A percentile compares a stretch with the other conserved stretches of the same genome.
phyloP scores from a whole-genome alignment of 2,888 invertebrate genomes.

The Synanthedon vespiformis region DNA sequence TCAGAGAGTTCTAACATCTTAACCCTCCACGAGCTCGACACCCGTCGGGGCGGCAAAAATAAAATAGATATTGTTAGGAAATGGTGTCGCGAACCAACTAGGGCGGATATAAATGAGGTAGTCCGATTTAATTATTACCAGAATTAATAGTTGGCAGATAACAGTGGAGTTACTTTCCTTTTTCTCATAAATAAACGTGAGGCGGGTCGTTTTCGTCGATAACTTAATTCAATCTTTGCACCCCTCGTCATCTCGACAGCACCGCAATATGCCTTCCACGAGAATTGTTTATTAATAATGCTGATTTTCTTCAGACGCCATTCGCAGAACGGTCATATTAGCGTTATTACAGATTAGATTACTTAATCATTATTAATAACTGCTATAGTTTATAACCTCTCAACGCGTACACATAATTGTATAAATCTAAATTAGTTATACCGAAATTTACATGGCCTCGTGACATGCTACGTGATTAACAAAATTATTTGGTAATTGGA shows the following conservation, averaged over 20 bases:
- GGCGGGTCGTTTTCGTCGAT: slow-evolving; percentile 39
- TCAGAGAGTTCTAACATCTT: no score
- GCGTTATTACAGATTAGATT: no score
- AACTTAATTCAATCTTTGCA: slow-evolving; percentile 60
- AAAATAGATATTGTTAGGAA: no score
- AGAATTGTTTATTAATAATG: slow-evolving; percentile 40
- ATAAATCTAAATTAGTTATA: slow-evolving; percentile 5
- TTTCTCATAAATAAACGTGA: slow-evolving; percentile 45
- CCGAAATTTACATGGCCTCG: slow-evolving; percentile 12
- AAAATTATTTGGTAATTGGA: slow-evolving; percentile 11
- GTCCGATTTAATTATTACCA: slow-evolving; percentile 55
- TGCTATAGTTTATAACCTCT: no score
- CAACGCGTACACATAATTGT: not conserved
- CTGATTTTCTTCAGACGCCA: slow-evolving; percentile 21
- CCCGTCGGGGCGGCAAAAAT: no score
- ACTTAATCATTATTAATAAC: no score
- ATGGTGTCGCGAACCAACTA: slow-evolving; percentile 10
- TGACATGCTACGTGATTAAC: slow-evolving; percentile 13
- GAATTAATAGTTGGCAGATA: slow-evolving; percentile 59
- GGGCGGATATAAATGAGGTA: slow-evolving; percentile 36
- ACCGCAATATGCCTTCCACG: slow-evolving; percentile 36
- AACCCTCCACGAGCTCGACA: no score
- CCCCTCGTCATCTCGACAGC: slow-evolving; percentile 44
- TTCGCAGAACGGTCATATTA: not conserved
- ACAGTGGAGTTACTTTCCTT: slow-evolving; percentile 34